A percentile compares a stretch with the other conserved stretches of the same genome.
These are phyloP conservation scores for Tragelaphus oryx DNA, from an alignment of 2,797 vertebrate genomes.

Conservation along the genomic window DNA sequence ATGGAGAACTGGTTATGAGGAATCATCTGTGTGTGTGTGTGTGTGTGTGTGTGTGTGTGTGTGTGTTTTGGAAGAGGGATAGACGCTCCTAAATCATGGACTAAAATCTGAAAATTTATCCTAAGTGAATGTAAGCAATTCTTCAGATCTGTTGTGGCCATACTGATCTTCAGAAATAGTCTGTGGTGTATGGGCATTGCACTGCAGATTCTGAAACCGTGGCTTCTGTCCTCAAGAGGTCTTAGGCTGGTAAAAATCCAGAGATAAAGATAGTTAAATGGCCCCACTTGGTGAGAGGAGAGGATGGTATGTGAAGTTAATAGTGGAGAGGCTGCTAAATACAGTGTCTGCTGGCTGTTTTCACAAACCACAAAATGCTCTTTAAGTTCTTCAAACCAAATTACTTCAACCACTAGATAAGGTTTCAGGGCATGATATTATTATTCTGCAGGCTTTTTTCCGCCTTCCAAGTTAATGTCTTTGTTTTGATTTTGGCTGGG, in stretches of 20 bases:
- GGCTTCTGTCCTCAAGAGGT: background rate
- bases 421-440: conserved; percentile 54
- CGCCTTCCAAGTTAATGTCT: conserved; percentile 57
- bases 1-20: background rate
- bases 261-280: background rate
- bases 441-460: background rate
- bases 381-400: conserved; percentile 57
- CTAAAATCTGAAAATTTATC: background rate
- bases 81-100: background rate
- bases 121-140: background rate
- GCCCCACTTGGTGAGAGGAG: background rate
- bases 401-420: conserved; percentile 44
- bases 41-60: background rate
- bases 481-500: conserved; percentile 69
- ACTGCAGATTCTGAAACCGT: background rate
- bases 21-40: background rate
- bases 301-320: background rate
- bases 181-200: accelerated
- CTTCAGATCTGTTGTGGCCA: background rate
- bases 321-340: background rate
- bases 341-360: conserved; percentile 38
- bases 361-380: conserved; percentile 40
- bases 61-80: background rate
- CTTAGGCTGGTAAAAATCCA: background rate
- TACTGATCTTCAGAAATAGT: background rate